Evolutionary conservation across 2,113 vertebrate species (phyloP).

Genomic region (Gasterosteus aculeatus): DNA sequence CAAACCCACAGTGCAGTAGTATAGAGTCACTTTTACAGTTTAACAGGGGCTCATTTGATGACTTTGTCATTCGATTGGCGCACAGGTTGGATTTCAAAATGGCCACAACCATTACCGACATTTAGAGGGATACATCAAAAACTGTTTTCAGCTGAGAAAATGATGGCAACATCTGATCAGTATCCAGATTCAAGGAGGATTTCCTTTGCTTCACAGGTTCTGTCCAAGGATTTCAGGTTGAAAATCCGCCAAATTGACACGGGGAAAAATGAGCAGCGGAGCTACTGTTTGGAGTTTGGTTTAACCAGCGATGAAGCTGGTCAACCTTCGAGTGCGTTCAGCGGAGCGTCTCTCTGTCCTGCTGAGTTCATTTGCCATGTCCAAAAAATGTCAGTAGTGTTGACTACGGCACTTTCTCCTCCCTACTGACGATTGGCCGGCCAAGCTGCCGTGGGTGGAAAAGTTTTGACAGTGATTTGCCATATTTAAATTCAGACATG

Average conservation of each 20-base stretch:
- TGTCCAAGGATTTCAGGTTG: not conserved
- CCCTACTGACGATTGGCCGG: constrained; percentile 28
- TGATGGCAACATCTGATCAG: no score
- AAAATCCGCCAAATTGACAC: not conserved
- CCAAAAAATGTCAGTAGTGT: constrained; percentile 6
- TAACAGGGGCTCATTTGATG: not conserved
- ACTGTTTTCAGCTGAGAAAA: no score
- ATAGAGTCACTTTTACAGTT: no score
- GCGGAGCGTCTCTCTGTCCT: constrained; percentile 7
- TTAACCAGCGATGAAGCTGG: not conserved
- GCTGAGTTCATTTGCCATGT: constrained; percentile 22
- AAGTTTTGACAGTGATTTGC: constrained; percentile 35
- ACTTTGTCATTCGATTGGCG: not conserved
- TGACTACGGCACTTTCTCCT: constrained; percentile 8
- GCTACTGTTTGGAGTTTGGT: not conserved
- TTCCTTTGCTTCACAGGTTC: not conserved
- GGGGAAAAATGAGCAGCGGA: no score
- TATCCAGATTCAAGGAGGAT: no score
- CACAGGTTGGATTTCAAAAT: not conserved
- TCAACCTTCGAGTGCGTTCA: no score
- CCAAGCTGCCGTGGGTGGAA: constrained; percentile 20
- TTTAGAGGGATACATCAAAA: not conserved
- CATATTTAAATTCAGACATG: constrained; percentile 25
- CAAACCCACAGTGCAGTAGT: not conserved
- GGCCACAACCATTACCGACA: not conserved